phyloP scores from a whole-genome alignment of 2,113 vertebrate species.

The Hippocampus zosterae region DNA sequence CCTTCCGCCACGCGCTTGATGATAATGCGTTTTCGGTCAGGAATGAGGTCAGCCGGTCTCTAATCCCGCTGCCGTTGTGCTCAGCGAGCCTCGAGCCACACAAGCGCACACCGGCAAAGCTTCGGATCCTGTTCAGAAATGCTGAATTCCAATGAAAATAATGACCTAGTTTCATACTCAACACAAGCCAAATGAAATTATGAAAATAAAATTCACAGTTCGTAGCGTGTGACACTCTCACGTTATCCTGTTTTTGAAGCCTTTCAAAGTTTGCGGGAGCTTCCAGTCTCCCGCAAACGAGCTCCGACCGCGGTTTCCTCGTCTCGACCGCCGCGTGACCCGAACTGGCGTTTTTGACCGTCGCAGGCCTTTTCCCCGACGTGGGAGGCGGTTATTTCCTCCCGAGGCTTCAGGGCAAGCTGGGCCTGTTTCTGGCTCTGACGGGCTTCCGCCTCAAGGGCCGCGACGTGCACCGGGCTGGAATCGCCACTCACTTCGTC shows the following conservation, averaged over 20 bases:
- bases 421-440: slow-evolving; percentile 85
- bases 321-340: neutral
- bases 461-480: slow-evolving; percentile 82
- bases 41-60: slow-evolving; percentile 64
- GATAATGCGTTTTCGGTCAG: slow-evolving; percentile 60
- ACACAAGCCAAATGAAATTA: slow-evolving; percentile 14
- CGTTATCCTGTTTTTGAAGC: neutral
- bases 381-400: slow-evolving; percentile 95
- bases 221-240: neutral
- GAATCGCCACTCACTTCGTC: slow-evolving; percentile 91
- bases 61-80: slow-evolving; percentile 39
- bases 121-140: slow-evolving; percentile 1
- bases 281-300: neutral
- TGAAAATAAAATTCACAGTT: neutral
- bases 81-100: neutral
- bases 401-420: slow-evolving; percentile 83
- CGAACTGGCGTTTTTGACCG: slow-evolving; percentile 5
- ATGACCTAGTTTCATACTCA: neutral
- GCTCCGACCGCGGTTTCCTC: too few relatives aligned
- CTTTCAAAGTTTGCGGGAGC: too few relatives aligned
- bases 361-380: slow-evolving; percentile 89
- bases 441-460: slow-evolving; percentile 91
- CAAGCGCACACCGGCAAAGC: slow-evolving; percentile 13
- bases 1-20: slow-evolving; percentile 67
- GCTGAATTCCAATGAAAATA: slow-evolving; percentile 20